Base-by-base conservation (phyloP, 2,888 invertebrate species). In the Desoria tigrina region DNA sequence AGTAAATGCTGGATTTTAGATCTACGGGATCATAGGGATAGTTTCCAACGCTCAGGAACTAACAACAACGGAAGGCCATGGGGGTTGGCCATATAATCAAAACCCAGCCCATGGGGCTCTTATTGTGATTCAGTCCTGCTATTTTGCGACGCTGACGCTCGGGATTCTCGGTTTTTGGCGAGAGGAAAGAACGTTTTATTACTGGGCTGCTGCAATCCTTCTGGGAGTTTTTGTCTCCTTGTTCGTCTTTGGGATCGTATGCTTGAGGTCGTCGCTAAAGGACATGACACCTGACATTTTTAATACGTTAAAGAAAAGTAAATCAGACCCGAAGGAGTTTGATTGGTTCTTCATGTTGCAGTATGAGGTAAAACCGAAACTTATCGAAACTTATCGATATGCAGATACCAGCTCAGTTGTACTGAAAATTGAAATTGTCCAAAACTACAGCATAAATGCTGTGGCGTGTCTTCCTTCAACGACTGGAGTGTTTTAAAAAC, bases 21-120 rank as follows among this genome's bases (percentile, higher is more conserved):
- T 32, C 32, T 32, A 32, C 26, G 68, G 68, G 39, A 39, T 64
- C 16, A 57, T 64, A 1, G 68, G 68, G 27, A 23, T 53, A 1
- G 26, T 58, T 24, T 39, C 45, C 28, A 68, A 61, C 28, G 60
- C 21, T 16, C 45, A 45, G 16, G 45, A 45, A 6, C 6, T 45
- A 6, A n/a, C 21, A 9, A 9, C 6, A 6, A 45, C 45, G 4
- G 45, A 45, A 45, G 45, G 45, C 6, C 32, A 32, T 4, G 68
- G 68, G 6, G 42, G 58, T 2, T 68, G 68, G 68, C 68, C 68
- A n/a, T 64, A 61, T 28, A 65, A 65, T 28, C 27, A 56, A 28
- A 14, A 53, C 3, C 68, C 68, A n/a, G 18, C 45, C 11, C 50
- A 54, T 42, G 4, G 7, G 1, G 51, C 62, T 9, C 57, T 55